Evolutionary conservation across 1,140 invertebrate genomes (phyloP).

Genomic region (Elymnias hypermnestra): DNA sequence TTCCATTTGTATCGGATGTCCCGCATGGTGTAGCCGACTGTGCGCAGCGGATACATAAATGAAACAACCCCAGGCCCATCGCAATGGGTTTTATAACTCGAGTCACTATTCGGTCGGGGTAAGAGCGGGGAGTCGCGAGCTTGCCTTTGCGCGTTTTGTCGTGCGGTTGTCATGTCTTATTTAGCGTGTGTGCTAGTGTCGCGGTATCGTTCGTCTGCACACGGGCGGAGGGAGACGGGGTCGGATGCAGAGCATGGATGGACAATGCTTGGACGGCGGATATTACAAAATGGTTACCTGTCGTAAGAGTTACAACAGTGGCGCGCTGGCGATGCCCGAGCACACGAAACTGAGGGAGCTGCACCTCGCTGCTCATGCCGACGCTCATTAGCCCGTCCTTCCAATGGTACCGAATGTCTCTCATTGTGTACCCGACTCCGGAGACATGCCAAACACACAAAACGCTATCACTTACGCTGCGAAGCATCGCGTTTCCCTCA

Average conservation of each 20-base stretch:
- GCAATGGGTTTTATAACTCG: slow-evolving; percentile 79
- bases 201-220: slow-evolving; percentile 56
- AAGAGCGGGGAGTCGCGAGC: slow-evolving; percentile 55
- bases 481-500: slow-evolving; percentile 56
- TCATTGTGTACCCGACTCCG: slow-evolving; percentile 97
- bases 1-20: slow-evolving; percentile 98
- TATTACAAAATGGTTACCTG: slow-evolving; percentile 84
- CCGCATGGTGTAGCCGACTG: slow-evolving; percentile 98
- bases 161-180: slow-evolving; percentile 62
- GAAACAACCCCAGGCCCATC: slow-evolving; percentile 81
- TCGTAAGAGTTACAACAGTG: slow-evolving; percentile 93
- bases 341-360: slow-evolving; percentile 96
- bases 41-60: slow-evolving; percentile 79
- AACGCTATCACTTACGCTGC: slow-evolving; percentile 77
- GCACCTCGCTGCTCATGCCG: slow-evolving; percentile 93
- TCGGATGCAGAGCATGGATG: slow-evolving; percentile 59
- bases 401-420: slow-evolving; percentile 98
- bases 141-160: slow-evolving; percentile 52
- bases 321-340: slow-evolving; percentile 93
- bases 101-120: slow-evolving; percentile 66
- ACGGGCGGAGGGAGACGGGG: slow-evolving; percentile 69
- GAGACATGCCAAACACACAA: slow-evolving; percentile 78
- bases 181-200: slow-evolving; percentile 63
- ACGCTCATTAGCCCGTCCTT: slow-evolving; percentile 91
- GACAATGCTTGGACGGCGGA: slow-evolving; percentile 56